These are phyloP conservation scores for Gibbula magus DNA, from an alignment of 2,888 invertebrate species.

Conservation along the genomic window DNA sequence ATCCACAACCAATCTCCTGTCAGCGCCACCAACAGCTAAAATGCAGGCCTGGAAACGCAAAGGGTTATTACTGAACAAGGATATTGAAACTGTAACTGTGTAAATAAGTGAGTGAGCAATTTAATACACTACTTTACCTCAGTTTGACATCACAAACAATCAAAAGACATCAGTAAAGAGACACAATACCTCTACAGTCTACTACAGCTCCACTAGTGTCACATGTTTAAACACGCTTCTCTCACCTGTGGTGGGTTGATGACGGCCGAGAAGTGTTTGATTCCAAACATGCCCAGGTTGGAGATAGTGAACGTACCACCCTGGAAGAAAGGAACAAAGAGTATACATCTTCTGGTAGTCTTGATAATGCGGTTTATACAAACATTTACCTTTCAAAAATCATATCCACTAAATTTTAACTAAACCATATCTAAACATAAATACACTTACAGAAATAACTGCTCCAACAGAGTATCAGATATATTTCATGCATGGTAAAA, in stretches of 20 bases:
- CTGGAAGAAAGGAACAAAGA: slow-evolving; percentile 68
- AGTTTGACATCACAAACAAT: no score
- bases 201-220: not conserved
- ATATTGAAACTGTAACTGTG: no score
- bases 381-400: no score
- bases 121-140: no score
- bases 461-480: not conserved
- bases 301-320: slow-evolving; percentile 96
- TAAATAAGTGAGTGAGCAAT: no score
- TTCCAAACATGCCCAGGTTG: slow-evolving; percentile 95
- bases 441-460: not conserved
- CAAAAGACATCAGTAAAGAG: not conserved
- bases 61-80: not conserved
- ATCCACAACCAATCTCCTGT: slow-evolving; percentile 85
- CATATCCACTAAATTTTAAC: not conserved
- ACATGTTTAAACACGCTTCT: not conserved
- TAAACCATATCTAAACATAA: not conserved
- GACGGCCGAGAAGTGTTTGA: slow-evolving; percentile 92
- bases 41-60: slow-evolving; percentile 82
- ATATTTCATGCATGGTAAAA: not conserved
- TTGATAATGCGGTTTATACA: no score
- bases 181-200: not conserved
- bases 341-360: not conserved
- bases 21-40: slow-evolving; percentile 90
- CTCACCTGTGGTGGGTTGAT: slow-evolving; percentile 92